Conservation (phyloP, 2,888 invertebrate genomes). For the Meteorus colon region DNA sequence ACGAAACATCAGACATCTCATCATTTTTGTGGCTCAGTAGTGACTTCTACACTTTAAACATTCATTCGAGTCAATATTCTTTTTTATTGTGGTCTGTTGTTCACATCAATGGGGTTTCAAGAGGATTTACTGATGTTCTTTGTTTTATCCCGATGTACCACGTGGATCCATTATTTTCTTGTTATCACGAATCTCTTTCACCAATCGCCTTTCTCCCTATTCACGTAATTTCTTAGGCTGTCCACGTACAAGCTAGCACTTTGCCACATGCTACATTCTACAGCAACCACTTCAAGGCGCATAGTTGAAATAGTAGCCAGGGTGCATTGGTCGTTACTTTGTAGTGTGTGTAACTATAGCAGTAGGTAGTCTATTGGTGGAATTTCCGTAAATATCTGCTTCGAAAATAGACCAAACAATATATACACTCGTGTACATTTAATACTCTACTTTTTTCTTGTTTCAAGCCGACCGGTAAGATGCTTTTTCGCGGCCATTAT, state of each 20-base stretch:
- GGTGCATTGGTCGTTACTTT: background rate
- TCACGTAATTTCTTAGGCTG: constrained; percentile 17
- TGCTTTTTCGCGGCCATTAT: background rate
- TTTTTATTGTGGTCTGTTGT: background rate
- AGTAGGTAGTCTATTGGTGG: background rate
- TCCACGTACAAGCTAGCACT: constrained; percentile 21
- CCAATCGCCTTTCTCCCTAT: constrained; percentile 1
- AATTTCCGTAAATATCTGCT: background rate
- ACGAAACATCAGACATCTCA: too few relatives aligned
- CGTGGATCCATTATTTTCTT: constrained; percentile 24
- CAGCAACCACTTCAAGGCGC: background rate
- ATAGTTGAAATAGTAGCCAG: background rate
- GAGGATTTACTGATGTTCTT: background rate
- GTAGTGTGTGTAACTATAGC: background rate
- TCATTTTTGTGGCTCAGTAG: too few relatives aligned
- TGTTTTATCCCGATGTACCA: background rate
- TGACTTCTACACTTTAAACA: background rate
- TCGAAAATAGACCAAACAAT: background rate
- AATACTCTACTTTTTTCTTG: background rate
- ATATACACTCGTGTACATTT: background rate
- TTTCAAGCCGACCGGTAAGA: background rate
- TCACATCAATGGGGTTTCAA: background rate
- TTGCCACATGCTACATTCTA: constrained; percentile 27
- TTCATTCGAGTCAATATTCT: background rate
- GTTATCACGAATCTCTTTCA: constrained; percentile 13